These are phyloP conservation scores for Antechinus stuartii DNA, from an alignment of 2,113 vertebrate genomes.

Conservation along the genomic window DNA sequence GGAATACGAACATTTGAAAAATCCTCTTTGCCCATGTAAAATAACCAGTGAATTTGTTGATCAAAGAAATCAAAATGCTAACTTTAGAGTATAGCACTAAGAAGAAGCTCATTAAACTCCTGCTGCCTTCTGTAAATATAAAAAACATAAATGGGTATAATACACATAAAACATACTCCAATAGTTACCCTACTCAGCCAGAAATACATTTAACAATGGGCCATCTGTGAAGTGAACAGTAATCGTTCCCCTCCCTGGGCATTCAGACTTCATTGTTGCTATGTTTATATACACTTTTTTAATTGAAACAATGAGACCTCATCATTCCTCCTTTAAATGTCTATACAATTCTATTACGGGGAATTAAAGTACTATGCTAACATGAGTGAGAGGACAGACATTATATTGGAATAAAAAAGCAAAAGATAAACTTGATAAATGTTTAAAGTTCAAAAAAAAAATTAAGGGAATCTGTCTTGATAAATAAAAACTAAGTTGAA, in stretches of 20 bases:
- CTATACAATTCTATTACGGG: not conserved
- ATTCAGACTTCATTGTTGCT: not conserved
- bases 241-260: not conserved
- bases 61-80: constrained; percentile 8
- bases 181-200: not conserved
- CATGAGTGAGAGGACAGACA: constrained; percentile 18
- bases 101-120: not conserved
- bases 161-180: constrained; percentile 1
- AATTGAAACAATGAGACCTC: not conserved
- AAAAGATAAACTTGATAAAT: constrained; percentile 12
- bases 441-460: not conserved
- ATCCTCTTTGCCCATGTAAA: not conserved
- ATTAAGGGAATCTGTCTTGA: not conserved
- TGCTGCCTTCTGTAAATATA: not conserved
- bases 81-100: constrained; percentile 11
- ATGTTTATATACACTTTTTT: not conserved
- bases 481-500: not conserved
- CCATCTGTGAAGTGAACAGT: not conserved
- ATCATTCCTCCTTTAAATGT: not conserved
- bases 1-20: not conserved
- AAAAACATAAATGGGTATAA: not conserved
- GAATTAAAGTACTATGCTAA: constrained; percentile 43
- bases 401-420: not conserved
- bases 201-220: not conserved
- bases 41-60: not conserved